Evolutionary conservation across 2,797 vertebrate genomes (phyloP).

Genomic region (Hylomyscus alleni): DNA sequence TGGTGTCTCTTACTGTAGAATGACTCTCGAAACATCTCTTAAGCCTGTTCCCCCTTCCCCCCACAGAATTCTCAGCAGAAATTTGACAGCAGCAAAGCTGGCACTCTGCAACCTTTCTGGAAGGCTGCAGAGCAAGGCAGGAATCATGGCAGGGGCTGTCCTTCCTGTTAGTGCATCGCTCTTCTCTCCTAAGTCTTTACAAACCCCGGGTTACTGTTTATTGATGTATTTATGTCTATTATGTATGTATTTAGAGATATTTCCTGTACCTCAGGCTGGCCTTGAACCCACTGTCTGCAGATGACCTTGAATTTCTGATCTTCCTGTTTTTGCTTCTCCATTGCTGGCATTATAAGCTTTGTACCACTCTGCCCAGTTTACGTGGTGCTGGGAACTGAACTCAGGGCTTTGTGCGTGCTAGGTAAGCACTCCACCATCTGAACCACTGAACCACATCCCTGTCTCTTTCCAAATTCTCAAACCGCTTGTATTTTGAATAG

Average conservation of each 20-base stretch:
- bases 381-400: not conserved
- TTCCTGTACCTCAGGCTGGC: not conserved
- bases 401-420: not conserved
- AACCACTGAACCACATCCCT: not conserved
- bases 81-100: not conserved
- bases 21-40: not conserved
- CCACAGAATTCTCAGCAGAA: not conserved
- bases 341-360: not conserved
- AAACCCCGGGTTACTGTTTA: not conserved
- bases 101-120: not conserved
- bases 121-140: not conserved
- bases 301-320: not conserved
- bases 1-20: not conserved
- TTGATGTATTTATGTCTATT: not conserved
- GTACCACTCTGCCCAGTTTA: not conserved
- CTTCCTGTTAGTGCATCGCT: not conserved
- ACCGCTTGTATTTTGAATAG: not conserved
- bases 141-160: accelerated
- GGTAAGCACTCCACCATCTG: not conserved
- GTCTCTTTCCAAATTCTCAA: not conserved
- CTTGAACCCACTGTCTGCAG: not conserved
- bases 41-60: not conserved
- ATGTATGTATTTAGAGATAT: not conserved
- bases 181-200: not conserved
- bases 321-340: not conserved